These are phyloP conservation scores for Luffia ferchaultella DNA, from an alignment of 2,888 invertebrate genomes.

Conservation along the genomic window DNA sequence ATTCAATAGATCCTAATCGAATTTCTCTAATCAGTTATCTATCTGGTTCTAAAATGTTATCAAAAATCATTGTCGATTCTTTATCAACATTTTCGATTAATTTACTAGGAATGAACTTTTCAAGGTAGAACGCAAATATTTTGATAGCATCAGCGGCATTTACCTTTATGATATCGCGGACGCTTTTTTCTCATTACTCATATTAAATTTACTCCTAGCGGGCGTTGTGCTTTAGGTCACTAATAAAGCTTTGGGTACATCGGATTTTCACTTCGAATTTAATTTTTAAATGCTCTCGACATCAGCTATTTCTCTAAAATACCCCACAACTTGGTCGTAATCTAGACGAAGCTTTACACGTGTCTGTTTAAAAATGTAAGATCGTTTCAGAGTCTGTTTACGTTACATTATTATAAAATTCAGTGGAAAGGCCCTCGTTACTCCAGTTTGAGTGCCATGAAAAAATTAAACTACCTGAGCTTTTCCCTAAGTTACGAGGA, in stretches of 20 bases:
- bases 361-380: conserved; percentile 8
- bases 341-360: background rate
- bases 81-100: background rate
- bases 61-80: background rate
- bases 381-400: conserved; percentile 25
- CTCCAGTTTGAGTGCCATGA: conserved; percentile 19
- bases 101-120: background rate
- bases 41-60: too few relatives aligned
- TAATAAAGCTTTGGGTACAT: conserved; percentile 4
- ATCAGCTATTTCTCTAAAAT: too few relatives aligned
- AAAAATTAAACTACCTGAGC: conserved; percentile 19
- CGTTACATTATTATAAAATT: conserved; percentile 29
- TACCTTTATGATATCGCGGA: conserved; percentile 20
- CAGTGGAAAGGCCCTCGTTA: conserved; percentile 25
- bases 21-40: too few relatives aligned
- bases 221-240: conserved; percentile 1
- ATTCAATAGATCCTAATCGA: too few relatives aligned
- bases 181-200: conserved; percentile 2
- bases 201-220: conserved; percentile 13
- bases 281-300: too few relatives aligned
- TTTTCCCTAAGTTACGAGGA: background rate
- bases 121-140: conserved; percentile 23
- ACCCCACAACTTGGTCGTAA: too few relatives aligned
- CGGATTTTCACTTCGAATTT: conserved; percentile 6
- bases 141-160: conserved; percentile 26